Evolutionary conservation across 2,888 invertebrate genomes (phyloP), one percentile per base, ranked within the genome.

Genomic region (Watsonalla cultraria): DNA sequence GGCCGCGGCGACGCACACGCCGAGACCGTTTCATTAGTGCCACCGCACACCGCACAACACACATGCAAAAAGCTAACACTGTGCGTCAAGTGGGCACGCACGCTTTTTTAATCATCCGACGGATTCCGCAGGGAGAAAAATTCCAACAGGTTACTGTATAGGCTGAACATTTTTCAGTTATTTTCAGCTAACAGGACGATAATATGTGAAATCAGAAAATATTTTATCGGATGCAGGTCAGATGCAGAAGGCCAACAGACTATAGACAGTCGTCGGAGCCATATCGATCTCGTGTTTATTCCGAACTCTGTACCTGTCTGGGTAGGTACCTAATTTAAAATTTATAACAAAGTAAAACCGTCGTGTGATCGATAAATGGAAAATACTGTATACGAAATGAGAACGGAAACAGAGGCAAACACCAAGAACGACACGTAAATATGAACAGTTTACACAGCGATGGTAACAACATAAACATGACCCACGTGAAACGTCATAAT

Each of bases 71-170:
- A 84, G 80, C 87, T 78, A 82, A 83, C 89, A 82, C 80, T 74
- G 72, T 77, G 84, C 86, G 80, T 86, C 84, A 81, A 88, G 86
- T 86, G 84, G 84, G 74, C 80, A 84, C 82, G 83, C 83, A 83
- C 79, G 80, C 79, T 78, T 80, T 70, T 82, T 80, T 79, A 79
- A 80, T 78, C 76, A 79, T 70, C 72, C 62, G 70, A 62, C 60
- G 60, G 68, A 68, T 65, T 58, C 60, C 54, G 58, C 55, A 59
- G 53, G 51, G 24, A 61, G 58, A 63, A 54, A 62, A 59, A 55
- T 53, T 53, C 49, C 65, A 65, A 68, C 70, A 66, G 65, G 67
- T 69, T 2, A 42, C 42, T 42, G 24, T 24, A 4, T 9, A 42
- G 42, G 42, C 1, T 5, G 1, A 5, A 8, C 42, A 11, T 11